Conservation (phyloP, 2,113 vertebrate genomes). For the Brachypodius melanocephalos region DNA sequence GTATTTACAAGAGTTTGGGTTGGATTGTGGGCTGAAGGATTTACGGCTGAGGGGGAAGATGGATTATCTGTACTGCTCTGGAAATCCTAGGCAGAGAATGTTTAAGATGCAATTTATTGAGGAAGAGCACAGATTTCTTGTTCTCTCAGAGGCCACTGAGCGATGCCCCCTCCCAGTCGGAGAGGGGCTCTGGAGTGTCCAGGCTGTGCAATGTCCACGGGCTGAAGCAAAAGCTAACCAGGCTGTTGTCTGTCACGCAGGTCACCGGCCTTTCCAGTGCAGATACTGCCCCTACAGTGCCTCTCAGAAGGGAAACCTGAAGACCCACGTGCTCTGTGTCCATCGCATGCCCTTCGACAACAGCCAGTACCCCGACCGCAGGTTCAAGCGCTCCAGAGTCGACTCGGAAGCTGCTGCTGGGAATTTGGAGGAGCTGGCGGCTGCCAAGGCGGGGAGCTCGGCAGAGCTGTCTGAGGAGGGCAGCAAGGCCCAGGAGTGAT, state of each 20-base stretch:
- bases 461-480: conserved; percentile 68
- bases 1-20: conserved; percentile 27
- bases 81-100: background rate
- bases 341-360: conserved; percentile 98
- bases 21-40: background rate
- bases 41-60: background rate
- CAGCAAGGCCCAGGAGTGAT: conserved; percentile 66
- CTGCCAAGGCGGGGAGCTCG: conserved; percentile 52
- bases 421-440: conserved; percentile 72
- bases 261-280: conserved; percentile 90
- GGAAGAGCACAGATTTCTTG: background rate
- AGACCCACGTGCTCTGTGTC: conserved; percentile 93
- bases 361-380: conserved; percentile 91
- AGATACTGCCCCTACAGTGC: conserved; percentile 91
- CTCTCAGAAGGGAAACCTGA: conserved; percentile 97
- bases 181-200: accelerated
- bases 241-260: conserved; percentile 66
- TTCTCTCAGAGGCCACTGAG: background rate
- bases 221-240: background rate
- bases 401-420: conserved; percentile 76
- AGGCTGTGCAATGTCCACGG: accelerated
- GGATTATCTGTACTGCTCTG: background rate
- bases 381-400: conserved; percentile 89
- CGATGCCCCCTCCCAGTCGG: accelerated
- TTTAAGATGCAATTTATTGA: background rate